Evolutionary conservation across 2,888 invertebrate species (phyloP).

Genomic region (Onchidella celtica): DNA sequence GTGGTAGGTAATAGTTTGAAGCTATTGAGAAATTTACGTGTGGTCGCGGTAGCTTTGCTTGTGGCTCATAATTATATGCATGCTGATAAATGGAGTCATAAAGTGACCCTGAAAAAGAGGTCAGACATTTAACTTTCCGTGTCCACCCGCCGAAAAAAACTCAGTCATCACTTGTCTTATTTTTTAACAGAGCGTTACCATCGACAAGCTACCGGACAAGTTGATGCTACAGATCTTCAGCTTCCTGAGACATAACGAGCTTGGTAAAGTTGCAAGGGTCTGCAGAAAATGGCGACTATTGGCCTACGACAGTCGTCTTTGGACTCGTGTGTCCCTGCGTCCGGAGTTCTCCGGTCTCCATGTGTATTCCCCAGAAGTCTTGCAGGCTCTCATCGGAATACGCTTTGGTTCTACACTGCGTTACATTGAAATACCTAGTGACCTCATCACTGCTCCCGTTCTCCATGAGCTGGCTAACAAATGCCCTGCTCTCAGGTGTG

Average conservation of each 20-base stretch:
- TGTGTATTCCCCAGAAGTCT: constrained; percentile 90
- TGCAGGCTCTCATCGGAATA: constrained; percentile 88
- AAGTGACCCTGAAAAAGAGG: no score
- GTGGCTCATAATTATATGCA: no score
- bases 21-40: no score
- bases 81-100: no score
- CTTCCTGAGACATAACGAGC: constrained; percentile 95
- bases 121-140: no score
- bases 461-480: constrained; percentile 97
- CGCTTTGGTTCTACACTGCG: constrained; percentile 81
- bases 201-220: constrained; percentile 94
- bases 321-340: constrained; percentile 96
- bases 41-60: no score
- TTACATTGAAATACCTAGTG: constrained; percentile 88
- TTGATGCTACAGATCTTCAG: constrained; percentile 96
- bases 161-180: not conserved
- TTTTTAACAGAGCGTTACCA: constrained; percentile 66
- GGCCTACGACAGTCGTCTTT: constrained; percentile 96
- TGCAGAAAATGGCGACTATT: constrained; percentile 98
- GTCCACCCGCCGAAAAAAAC: no score
- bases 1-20: no score
- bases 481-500: constrained; percentile 76
- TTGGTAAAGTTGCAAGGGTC: constrained; percentile 92
- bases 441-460: constrained; percentile 96
- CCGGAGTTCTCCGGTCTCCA: constrained; percentile 98